Evolutionary conservation across 2,113 vertebrate species (phyloP), one percentile per base, ranked within the genome.

Genomic region (Scopus umbretta): DNA sequence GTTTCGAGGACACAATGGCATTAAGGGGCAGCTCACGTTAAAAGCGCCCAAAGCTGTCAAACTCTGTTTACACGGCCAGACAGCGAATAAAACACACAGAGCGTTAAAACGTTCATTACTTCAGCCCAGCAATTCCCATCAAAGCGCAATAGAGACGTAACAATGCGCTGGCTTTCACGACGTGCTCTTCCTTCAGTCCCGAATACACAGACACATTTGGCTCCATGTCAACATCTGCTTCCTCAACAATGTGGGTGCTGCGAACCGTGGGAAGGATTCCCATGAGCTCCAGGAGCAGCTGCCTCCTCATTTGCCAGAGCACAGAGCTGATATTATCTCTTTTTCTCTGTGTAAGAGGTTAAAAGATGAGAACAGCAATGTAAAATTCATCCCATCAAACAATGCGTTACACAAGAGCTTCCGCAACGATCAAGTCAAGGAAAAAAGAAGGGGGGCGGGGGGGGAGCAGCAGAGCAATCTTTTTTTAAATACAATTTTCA

Each of bases 91-190:
- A 61, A 49, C 88, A 13, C 68, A 58, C 26, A 72, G 23, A 92
- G 87, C 83, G 86, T 7, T 27, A 88, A 92, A 71, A 71, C 19
- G 40, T 8, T 61, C 66, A 95, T 91, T 98, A 99, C 99, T 99
- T 99, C 97, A 99, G 99, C 26, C 99, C 99, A 52, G 99, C 99
- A 15, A 99, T 99, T 70, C 99, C 99, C 99, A 99, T 99, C 87
- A 99, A 98, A 22, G 99, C 99, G 23, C 99, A 99, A 97, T 99
- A 99, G 34, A 99, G 98, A 7, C 99, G 97, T 40, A 99, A 97
- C 97, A 99, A 94, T 6, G 99, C 99, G 16, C 99, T 99, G 97
- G 99, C 99, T 98, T 99, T 99, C 95, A 99, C 99, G 14, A 99
- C 99, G 10, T 99, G 99, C 94, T 99, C 99, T 91, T 99, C 99